These are phyloP conservation scores for Megalops cyprinoides DNA, from an alignment of 2,797 vertebrate genomes.

Conservation along the genomic window DNA sequence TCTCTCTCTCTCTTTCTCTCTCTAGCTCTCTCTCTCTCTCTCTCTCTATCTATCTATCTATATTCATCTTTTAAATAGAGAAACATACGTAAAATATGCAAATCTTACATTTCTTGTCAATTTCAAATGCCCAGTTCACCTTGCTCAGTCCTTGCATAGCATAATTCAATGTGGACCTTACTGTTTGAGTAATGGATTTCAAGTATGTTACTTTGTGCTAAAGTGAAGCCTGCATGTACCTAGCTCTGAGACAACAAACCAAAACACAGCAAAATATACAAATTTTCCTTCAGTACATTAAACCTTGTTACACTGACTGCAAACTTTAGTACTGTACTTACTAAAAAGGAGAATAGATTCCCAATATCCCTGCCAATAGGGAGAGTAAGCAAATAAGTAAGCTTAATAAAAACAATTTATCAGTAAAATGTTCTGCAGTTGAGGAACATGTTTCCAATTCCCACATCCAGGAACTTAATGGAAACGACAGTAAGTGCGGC, in stretches of 20 bases:
- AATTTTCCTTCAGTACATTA: slow-evolving; percentile 70
- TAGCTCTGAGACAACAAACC: not conserved
- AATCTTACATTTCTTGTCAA: too few relatives aligned
- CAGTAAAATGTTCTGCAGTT: slow-evolving; percentile 80
- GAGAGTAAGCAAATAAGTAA: slow-evolving; percentile 72
- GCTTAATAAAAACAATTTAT: slow-evolving; percentile 52
- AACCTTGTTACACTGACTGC: slow-evolving; percentile 68
- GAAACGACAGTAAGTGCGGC: slow-evolving; percentile 82
- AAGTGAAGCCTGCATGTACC: not conserved
- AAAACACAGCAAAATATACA: slow-evolving; percentile 66
- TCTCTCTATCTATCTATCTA: too few relatives aligned
- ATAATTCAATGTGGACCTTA: not conserved
- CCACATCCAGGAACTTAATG: slow-evolving; percentile 82
- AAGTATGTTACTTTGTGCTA: not conserved
- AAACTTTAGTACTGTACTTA: slow-evolving; percentile 66
- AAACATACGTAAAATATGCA: too few relatives aligned
- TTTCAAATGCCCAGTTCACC: too few relatives aligned
- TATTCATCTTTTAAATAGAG: too few relatives aligned
- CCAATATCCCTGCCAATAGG: slow-evolving; percentile 71
- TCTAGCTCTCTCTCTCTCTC: too few relatives aligned
- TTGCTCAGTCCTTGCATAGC: too few relatives aligned
- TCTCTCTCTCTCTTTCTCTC: too few relatives aligned
- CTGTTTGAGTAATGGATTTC: not conserved
- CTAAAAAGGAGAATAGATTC: slow-evolving; percentile 77
- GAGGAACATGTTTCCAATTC: slow-evolving; percentile 85